These are phyloP conservation scores for Varroa destructor DNA, from an alignment of 1,140 invertebrate species.

Conservation along the genomic window DNA sequence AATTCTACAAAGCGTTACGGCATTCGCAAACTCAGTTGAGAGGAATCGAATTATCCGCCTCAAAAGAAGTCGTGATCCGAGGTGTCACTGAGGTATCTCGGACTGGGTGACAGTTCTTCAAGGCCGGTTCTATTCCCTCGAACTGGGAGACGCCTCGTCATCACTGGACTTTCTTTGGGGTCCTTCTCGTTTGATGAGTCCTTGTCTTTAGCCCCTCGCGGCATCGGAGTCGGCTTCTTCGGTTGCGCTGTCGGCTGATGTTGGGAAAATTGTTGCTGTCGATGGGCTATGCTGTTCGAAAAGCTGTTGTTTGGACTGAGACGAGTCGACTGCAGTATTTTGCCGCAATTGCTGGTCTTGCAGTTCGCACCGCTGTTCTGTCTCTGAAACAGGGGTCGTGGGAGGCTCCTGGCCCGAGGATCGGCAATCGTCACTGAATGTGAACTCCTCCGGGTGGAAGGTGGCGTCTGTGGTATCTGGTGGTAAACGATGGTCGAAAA, in stretches of 20 bases:
- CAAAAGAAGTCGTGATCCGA: constrained; percentile 6
- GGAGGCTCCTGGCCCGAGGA: constrained; percentile 10
- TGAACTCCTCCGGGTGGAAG: constrained; percentile 24
- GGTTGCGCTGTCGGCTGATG: background rate
- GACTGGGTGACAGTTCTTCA: background rate
- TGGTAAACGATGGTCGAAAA: background rate
- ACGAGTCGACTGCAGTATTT: no score
- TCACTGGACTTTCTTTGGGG: constrained; percentile 4
- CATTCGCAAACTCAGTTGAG: no score
- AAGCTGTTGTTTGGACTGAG: no score
- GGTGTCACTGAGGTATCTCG: constrained; percentile 19
- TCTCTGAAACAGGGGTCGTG: background rate
- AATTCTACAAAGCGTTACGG: no score
- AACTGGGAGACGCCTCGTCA: constrained; percentile 1
- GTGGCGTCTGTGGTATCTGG: constrained; percentile 16
- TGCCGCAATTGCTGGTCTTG: no score
- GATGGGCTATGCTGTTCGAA: no score
- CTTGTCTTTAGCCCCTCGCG: background rate
- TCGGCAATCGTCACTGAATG: background rate
- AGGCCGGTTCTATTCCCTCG: background rate
- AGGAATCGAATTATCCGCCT: background rate
- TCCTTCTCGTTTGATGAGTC: background rate
- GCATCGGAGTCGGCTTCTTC: constrained; percentile 14
- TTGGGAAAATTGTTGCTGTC: no score
- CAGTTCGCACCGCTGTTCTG: no score